A percentile compares a stretch with the other conserved stretches of the same genome.
Conservation (phyloP, 2,797 vertebrate species). For the Yasuhikotakia modesta region DNA sequence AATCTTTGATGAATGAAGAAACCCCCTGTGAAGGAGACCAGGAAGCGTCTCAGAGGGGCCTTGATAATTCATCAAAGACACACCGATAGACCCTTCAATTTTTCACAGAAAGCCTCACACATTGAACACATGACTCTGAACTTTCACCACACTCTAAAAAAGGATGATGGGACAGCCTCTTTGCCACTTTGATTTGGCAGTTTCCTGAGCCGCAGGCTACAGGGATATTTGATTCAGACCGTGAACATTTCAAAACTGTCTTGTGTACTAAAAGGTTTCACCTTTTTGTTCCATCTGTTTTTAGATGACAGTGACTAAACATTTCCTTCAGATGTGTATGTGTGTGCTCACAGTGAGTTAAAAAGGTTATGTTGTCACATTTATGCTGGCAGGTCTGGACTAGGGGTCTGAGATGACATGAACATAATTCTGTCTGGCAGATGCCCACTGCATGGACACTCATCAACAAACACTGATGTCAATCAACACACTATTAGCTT, state of each 20-base stretch:
- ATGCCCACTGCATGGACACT: conserved; percentile 4
- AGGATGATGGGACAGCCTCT: conserved; percentile 35
- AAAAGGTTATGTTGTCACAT: conserved; percentile 35
- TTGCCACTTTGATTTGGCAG: neutral
- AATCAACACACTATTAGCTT: conserved; percentile 15
- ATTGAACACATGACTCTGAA: conserved; percentile 16
- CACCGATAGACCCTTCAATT: conserved; percentile 39
- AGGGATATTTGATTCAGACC: conserved; percentile 27
- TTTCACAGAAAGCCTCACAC: conserved; percentile 48
- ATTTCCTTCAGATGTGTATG: conserved; percentile 4
- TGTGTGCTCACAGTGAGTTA: neutral
- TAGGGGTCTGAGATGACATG: neutral
- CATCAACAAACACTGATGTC: conserved; percentile 29
- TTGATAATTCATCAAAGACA: conserved; percentile 68
- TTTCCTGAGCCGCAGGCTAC: conserved; percentile 10
- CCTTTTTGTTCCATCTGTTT: conserved; percentile 19
- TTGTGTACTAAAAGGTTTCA: conserved; percentile 32
- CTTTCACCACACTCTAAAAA: conserved; percentile 34
- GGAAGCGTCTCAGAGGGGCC: conserved; percentile 54
- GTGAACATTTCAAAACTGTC: conserved; percentile 30
- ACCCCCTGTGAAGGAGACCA: conserved; percentile 40
- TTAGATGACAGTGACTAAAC: conserved; percentile 24
- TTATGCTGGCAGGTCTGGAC: conserved; percentile 11
- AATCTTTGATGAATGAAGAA: conserved; percentile 62
- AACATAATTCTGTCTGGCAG: conserved; percentile 24